phyloP scores from a whole-genome alignment of 92 coral and sea anemone species.

The Phenganax stokvisi region DNA sequence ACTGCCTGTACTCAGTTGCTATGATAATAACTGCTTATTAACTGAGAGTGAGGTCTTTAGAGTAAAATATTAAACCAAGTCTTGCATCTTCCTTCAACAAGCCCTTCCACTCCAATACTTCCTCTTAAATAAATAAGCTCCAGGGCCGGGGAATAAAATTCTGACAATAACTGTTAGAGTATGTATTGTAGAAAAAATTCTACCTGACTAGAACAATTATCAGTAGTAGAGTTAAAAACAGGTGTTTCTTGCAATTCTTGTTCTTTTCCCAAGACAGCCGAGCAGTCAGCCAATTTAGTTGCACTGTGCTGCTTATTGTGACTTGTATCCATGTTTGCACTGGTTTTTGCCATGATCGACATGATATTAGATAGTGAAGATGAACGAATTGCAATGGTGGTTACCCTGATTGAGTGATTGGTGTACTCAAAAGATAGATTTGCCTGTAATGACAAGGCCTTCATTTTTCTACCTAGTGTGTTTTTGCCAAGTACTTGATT shows the following conservation, averaged over 20 bases:
- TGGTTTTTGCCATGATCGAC: constrained; percentile 25
- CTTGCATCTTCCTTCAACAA: too few relatives aligned
- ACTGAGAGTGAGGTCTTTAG: too few relatives aligned
- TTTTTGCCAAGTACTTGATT: constrained; percentile 33
- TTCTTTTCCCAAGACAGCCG: neutral
- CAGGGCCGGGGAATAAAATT: neutral
- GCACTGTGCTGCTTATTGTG: neutral
- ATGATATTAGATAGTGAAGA: neutral
- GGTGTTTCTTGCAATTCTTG: neutral
- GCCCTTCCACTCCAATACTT: too few relatives aligned
- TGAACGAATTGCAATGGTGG: neutral
- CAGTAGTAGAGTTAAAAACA: neutral
- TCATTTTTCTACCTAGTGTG: constrained; percentile 33
- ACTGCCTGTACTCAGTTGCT: too few relatives aligned
- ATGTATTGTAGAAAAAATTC: neutral
- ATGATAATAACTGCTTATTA: too few relatives aligned
- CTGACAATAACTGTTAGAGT: neutral
- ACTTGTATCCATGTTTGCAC: neutral
- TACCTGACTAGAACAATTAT: neutral
- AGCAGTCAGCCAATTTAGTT: constrained; percentile 19
- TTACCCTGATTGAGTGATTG: constrained; percentile 42
- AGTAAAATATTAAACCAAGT: too few relatives aligned
- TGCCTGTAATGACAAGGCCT: constrained; percentile 28
- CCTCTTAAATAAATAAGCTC: too few relatives aligned
- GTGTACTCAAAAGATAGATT: constrained; percentile 32